Evolutionary conservation across 1,140 invertebrate genomes (phyloP), one percentile per base, ranked within the genome.

Genomic region (Atta texana): DNA sequence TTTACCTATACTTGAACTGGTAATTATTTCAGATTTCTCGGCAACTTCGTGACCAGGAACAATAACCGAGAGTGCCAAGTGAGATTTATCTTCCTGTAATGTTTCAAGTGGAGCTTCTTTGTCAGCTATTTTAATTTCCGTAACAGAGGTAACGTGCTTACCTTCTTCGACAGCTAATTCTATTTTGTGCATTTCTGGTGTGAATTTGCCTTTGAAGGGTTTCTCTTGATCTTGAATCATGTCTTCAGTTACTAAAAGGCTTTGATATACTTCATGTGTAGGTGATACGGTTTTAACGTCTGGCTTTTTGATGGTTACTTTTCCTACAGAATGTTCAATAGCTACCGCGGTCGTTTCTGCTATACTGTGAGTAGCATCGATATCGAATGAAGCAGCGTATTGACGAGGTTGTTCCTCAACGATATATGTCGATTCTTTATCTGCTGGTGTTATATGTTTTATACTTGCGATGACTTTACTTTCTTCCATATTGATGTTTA

Each of bases 151-250:
- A 16, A 95, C 92, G 10, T 90, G 89, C 74, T 94, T 94, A 5
- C 91, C 92, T 77, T 95, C 93, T 85, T 95, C 94, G 16, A 95
- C 69, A 10, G 90, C 87, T 6, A 95, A 59, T n/a, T 92, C 88
- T 69, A 93, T 92, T 18, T 89, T 91, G 24, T 92, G 89, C 12
- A 90, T 81, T 18, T 90, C 77, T 5, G 94, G 93, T 86, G 93
- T 92, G 53, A 93, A 93, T 69, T 93, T 93, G 28, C 77, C 91
- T 84, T 92, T 88, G 75, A 95, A 95, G 18, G 88, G 59, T 66
- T 90, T 90, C 90, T 96, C 96, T 75, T 89, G 93, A 88, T 96
- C 96, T 49, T 94, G 92, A 39, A 91, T 80, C 10, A 95, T 92
- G 57, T 93, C 93, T 89, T 96, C 92, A 14, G 93, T 93, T 12